phyloP scores from a whole-genome alignment of 2,113 vertebrate species.

The Lasiurus cinereus region DNA sequence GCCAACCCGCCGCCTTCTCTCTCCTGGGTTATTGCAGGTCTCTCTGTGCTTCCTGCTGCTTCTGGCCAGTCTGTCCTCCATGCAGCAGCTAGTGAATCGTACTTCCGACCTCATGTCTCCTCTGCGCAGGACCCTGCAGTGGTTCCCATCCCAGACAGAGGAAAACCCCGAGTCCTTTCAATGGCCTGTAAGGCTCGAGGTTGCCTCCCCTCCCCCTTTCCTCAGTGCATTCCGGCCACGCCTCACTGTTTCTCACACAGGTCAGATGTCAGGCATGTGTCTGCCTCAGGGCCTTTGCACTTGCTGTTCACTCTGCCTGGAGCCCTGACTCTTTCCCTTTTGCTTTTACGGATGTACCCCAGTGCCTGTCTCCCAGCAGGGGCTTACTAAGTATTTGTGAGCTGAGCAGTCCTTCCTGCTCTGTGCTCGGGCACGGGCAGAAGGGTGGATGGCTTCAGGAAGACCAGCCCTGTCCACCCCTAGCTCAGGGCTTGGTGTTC shows the following conservation, averaged over 20 bases:
- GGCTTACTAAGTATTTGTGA: neutral
- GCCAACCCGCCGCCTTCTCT: neutral
- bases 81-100: neutral
- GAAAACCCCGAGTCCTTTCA: neutral
- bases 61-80: neutral
- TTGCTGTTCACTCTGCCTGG: neutral
- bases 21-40: neutral
- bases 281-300: conserved; percentile 15
- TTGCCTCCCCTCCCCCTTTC: neutral
- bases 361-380: neutral
- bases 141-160: neutral
- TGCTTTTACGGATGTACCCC: neutral
- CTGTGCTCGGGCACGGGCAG: neutral
- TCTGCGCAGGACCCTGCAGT: neutral
- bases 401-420: neutral
- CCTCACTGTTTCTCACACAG: neutral
- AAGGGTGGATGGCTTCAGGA: neutral
- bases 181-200: neutral
- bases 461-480: neutral
- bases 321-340: neutral
- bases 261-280: neutral
- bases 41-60: neutral
- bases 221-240: neutral
- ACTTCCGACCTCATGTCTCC: neutral
- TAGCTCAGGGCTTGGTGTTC: neutral